Evolutionary conservation across 1,140 invertebrate species (phyloP).

Genomic region (Hylaeus volcanicus): DNA sequence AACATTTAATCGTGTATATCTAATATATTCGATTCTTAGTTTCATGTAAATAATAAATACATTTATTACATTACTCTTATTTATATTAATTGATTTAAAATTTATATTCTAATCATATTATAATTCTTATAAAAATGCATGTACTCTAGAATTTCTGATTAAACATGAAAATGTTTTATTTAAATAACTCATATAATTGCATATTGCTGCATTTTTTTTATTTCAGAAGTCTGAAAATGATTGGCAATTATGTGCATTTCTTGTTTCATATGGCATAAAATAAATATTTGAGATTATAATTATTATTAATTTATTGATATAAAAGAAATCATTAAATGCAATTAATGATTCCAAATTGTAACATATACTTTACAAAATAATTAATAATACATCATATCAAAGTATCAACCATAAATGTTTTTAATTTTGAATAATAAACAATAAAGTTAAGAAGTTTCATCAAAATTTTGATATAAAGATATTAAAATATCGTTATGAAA

Average conservation of each 20-base stretch:
- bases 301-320: not conserved
- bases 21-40: not conserved
- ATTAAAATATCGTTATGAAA: not conserved
- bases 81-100: not conserved
- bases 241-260: not conserved
- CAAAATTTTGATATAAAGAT: too few species aligned
- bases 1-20: slow-evolving; percentile 30
- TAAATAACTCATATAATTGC: not conserved
- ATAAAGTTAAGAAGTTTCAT: not conserved
- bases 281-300: not conserved
- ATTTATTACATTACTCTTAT: not conserved
- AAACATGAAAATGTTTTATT: not conserved
- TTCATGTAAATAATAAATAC: too few species aligned
- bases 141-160: not conserved
- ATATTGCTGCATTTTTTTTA: not conserved
- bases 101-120: not conserved
- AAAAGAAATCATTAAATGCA: not conserved
- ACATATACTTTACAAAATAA: not conserved
- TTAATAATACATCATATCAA: not conserved
- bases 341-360: not conserved
- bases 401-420: not conserved
- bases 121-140: not conserved
- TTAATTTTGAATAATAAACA: not conserved
- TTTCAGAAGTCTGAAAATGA: not conserved
- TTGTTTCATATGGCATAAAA: not conserved